Conservation (phyloP, 2,797 vertebrate genomes). For the Sus cebifrons region DNA sequence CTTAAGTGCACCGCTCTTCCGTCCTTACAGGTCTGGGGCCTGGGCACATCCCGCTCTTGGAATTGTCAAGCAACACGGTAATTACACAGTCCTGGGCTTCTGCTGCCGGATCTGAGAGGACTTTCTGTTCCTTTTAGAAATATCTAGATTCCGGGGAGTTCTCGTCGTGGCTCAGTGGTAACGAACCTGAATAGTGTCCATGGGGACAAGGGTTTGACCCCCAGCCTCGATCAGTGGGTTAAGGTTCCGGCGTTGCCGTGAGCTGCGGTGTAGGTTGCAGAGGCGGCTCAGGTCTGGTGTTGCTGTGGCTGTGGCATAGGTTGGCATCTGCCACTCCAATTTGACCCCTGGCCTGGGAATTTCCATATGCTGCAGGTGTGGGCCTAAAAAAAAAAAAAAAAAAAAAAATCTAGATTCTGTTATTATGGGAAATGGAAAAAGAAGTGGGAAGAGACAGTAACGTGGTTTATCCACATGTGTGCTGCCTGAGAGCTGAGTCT, state of each 20-base stretch:
- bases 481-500: not conserved
- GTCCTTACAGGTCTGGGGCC: not conserved
- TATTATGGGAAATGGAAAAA: constrained; percentile 10
- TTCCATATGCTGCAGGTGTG: no score
- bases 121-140: constrained; percentile 52
- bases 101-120: not conserved
- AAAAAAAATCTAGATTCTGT: constrained; percentile 68
- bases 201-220: no score
- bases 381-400: not conserved
- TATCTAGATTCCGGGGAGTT: constrained; percentile 63
- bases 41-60: constrained; percentile 14
- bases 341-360: no score
- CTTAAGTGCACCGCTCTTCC: not conserved
- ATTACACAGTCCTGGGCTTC: no score
- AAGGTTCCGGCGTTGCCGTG: no score
- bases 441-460: constrained; percentile 62
- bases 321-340: no score
- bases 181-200: no score
- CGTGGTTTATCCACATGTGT: fast-evolving
- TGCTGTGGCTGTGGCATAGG: no score
- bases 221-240: no score
- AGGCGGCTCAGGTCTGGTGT: no score
- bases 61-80: not conserved
- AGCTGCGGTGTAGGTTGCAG: no score
- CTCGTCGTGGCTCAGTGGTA: no score